Conservation (phyloP, 1,140 invertebrate genomes). For the Tetramorium simillimum region DNA sequence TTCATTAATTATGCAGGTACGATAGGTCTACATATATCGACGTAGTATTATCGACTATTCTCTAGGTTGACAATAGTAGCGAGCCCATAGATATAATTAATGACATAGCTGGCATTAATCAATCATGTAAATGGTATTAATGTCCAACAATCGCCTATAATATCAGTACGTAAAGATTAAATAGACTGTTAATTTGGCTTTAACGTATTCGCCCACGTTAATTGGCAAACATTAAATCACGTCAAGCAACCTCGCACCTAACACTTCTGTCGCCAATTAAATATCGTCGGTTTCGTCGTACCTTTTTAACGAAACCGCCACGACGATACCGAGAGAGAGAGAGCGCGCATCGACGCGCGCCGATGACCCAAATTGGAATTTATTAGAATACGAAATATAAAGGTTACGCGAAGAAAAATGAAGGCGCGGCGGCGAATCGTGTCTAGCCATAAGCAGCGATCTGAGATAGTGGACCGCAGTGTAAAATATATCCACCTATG, state of each 20-base stretch:
- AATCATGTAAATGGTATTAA: conserved; percentile 61
- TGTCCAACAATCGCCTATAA: conserved; percentile 23
- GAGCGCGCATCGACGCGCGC: conserved; percentile 37
- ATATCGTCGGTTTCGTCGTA: background rate
- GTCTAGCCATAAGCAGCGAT: conserved; percentile 73
- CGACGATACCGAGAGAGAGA: background rate
- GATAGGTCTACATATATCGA: conserved; percentile 12
- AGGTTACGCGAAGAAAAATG: conserved; percentile 69
- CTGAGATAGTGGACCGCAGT: conserved; percentile 58
- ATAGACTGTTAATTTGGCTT: conserved; percentile 38
- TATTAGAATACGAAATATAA: conserved; percentile 64
- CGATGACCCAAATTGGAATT: conserved; percentile 70
- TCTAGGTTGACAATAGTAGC: conserved; percentile 56
- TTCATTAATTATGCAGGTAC: conserved; percentile 47
- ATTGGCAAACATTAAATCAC: background rate
- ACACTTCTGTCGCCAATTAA: background rate
- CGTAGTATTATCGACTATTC: conserved; percentile 48
- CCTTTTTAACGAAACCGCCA: conserved; percentile 3
- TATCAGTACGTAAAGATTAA: conserved; percentile 29
- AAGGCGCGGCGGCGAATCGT: conserved; percentile 61
- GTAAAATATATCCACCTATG: conserved; percentile 49
- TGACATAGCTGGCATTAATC: conserved; percentile 53
- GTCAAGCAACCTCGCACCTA: background rate
- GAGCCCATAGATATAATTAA: conserved; percentile 35
- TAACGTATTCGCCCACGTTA: conserved; percentile 16